Evolutionary conservation across 1,140 invertebrate species (phyloP).

Genomic region (Lerema accius): DNA sequence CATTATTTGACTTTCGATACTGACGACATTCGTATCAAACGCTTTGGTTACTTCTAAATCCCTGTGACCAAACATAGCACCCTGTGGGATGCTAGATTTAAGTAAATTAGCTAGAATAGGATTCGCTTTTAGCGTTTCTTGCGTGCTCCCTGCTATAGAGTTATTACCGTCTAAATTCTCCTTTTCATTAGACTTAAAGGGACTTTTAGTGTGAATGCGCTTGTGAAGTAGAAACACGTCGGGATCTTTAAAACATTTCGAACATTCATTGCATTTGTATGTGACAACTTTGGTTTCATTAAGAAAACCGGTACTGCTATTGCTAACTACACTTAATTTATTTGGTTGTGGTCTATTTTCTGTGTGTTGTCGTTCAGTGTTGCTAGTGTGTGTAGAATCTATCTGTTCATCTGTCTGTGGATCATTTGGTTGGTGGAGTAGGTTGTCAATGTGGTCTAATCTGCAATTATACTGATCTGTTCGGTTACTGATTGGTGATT

Average conservation of each 20-base stretch:
- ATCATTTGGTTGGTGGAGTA: conserved; percentile 11
- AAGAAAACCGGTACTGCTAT: conserved; percentile 3
- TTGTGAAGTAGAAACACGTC: conserved; percentile 70
- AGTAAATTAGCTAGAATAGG: conserved; percentile 68
- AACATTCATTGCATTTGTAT: conserved; percentile 65
- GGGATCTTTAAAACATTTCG: conserved; percentile 72
- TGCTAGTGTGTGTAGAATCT: conserved; percentile 8
- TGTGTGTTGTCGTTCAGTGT: conserved; percentile 25
- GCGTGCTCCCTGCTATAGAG: conserved; percentile 34
- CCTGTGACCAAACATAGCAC: conserved; percentile 7
- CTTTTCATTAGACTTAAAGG: conserved; percentile 40
- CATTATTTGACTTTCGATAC: conserved; percentile 64
- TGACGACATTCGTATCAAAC: conserved; percentile 52
- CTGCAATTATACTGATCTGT: conserved; percentile 23
- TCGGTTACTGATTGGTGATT: conserved; percentile 18
- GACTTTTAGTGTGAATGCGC: conserved; percentile 50
- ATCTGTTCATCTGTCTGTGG: background rate
- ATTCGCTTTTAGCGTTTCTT: conserved; percentile 63
- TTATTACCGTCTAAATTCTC: conserved; percentile 40
- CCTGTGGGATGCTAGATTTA: conserved; percentile 34
- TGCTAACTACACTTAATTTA: conserved; percentile 8
- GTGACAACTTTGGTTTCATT: conserved; percentile 36
- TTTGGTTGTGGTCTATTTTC: conserved; percentile 24
- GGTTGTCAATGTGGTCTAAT: conserved; percentile 26
- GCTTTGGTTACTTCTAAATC: conserved; percentile 27